These are phyloP conservation scores for Agrochola lychnidis DNA, from an alignment of 2,888 invertebrate genomes.

Conservation along the genomic window DNA sequence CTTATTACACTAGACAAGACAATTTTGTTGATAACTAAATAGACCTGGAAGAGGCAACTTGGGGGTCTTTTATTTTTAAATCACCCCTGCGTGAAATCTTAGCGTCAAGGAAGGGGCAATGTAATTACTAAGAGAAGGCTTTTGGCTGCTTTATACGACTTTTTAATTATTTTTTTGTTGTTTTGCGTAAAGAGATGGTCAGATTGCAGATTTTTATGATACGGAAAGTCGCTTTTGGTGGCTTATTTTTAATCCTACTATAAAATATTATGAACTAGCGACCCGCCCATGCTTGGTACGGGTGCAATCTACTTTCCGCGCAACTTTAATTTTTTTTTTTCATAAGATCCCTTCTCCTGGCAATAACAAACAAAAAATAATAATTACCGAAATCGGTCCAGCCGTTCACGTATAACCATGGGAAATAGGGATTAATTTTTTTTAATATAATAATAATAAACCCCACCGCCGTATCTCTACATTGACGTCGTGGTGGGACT, in stretches of 20 bases:
- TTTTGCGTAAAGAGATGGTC: constrained; percentile 46
- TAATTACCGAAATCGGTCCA: too few relatives aligned
- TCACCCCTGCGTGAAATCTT: constrained; percentile 71
- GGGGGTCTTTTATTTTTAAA: constrained; percentile 74
- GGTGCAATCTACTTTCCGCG: too few relatives aligned
- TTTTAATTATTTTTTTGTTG: constrained; percentile 63
- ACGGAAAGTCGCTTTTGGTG: constrained; percentile 2
- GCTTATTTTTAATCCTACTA: not conserved
- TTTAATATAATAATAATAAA: too few relatives aligned
- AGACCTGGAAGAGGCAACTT: constrained; percentile 66
- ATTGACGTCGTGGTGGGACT: too few relatives aligned
- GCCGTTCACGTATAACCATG: too few relatives aligned
- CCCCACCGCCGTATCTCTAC: too few relatives aligned
- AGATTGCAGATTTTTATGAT: constrained; percentile 48
- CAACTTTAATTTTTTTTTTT: too few relatives aligned
- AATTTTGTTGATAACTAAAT: constrained; percentile 69
- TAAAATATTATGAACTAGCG: too few relatives aligned
- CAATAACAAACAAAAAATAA: too few relatives aligned
- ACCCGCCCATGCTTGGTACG: too few relatives aligned
- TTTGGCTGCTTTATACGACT: constrained; percentile 35
- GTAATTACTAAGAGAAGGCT: constrained; percentile 66
- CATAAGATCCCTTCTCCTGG: too few relatives aligned
- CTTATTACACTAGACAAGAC: constrained; percentile 67
- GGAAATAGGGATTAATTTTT: too few relatives aligned
- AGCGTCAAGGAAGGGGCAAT: constrained; percentile 62